Evolutionary conservation across 2,113 vertebrate species (phyloP).

Genomic region (Corythoichthys intestinalis): DNA sequence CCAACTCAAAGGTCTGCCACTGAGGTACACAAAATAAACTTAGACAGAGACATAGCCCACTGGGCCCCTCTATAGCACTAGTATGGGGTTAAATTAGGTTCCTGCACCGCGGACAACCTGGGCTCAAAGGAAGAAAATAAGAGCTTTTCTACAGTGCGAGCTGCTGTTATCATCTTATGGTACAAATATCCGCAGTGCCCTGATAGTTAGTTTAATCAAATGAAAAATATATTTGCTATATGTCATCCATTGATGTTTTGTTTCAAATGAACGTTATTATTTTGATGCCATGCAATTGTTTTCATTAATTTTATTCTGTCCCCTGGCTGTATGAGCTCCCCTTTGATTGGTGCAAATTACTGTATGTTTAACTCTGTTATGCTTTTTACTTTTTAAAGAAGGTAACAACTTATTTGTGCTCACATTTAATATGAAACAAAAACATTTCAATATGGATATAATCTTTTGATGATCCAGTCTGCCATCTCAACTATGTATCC

Average conservation of each 20-base stretch:
- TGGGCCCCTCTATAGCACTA: background rate
- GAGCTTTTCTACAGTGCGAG: background rate
- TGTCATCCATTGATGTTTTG: background rate
- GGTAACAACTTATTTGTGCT: background rate
- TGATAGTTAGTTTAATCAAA: background rate
- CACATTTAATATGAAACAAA: background rate
- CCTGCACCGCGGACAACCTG: background rate
- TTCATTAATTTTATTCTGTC: background rate
- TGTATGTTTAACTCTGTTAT: background rate
- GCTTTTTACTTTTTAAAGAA: background rate
- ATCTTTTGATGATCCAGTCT: background rate
- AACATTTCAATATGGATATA: background rate
- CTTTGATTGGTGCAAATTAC: background rate
- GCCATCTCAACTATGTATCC: background rate
- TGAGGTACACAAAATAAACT: constrained; percentile 1
- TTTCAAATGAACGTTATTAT: background rate
- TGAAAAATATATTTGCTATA: background rate
- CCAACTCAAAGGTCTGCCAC: background rate
- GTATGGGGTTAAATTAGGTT: background rate
- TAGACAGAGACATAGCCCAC: background rate
- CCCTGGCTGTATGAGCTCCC: background rate
- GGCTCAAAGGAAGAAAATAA: background rate
- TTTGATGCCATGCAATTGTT: background rate
- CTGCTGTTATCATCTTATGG: background rate
- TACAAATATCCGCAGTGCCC: background rate